Conservation (phyloP, 2,797 vertebrate genomes). For the Pristis pectinata region DNA sequence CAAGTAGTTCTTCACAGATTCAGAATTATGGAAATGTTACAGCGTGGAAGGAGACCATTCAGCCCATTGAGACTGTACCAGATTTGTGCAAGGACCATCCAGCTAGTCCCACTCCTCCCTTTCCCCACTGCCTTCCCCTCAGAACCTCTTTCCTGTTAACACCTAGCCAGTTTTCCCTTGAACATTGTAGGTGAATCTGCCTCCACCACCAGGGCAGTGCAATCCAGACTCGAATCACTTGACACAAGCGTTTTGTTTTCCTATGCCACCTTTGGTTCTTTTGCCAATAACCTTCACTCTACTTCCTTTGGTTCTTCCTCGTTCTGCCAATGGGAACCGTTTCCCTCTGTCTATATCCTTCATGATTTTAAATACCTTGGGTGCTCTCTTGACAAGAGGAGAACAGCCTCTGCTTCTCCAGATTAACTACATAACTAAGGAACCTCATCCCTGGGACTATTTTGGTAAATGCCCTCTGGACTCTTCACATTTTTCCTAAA, state of each 20-base stretch:
- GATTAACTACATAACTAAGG: no score
- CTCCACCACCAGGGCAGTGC: not conserved
- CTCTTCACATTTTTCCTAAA: no score
- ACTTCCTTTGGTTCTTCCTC: not conserved
- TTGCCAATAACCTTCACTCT: not conserved
- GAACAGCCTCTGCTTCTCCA: not conserved
- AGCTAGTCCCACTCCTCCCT: not conserved
- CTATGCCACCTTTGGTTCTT: not conserved
- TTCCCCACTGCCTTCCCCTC: no score
- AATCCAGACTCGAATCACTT: not conserved
- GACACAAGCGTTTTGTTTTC: not conserved
- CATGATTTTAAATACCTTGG: not conserved
- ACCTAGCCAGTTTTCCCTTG: not conserved
- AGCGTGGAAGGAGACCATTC: no score
- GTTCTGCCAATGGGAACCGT: not conserved
- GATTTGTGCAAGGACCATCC: not conserved
- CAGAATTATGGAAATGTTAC: no score
- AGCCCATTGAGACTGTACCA: no score
- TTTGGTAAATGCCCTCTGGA: not conserved
- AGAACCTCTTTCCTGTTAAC: no score
- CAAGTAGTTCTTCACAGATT: no score
- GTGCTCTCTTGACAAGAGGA: not conserved
- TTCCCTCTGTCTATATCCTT: not conserved
- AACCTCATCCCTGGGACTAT: not conserved
- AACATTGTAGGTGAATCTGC: no score